phyloP scores from a whole-genome alignment of 1,140 invertebrate species.

The Drosophila navojoa region DNA sequence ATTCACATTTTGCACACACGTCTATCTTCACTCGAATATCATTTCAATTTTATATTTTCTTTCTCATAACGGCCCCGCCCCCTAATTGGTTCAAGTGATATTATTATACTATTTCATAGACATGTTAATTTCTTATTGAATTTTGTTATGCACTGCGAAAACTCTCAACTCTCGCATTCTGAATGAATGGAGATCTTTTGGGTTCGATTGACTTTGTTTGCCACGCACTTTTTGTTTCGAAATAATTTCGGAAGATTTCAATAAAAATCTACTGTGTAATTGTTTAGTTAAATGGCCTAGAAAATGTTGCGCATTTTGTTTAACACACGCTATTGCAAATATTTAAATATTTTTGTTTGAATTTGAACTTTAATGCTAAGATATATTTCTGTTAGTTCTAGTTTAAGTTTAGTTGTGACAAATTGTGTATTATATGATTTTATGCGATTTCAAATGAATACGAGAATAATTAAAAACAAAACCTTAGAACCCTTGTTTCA shows the following conservation, averaged over 20 bases:
- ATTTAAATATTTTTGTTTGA: conserved; percentile 63
- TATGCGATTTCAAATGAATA: conserved; percentile 77
- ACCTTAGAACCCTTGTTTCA: conserved; percentile 42
- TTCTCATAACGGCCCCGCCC: conserved; percentile 12
- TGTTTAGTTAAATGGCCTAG: conserved; percentile 25
- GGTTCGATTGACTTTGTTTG: conserved; percentile 35
- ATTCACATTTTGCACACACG: conserved; percentile 18
- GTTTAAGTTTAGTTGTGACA: conserved; percentile 78
- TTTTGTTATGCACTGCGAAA: conserved; percentile 36
- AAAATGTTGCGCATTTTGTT: conserved; percentile 32
- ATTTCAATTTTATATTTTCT: no score
- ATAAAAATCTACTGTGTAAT: background rate
- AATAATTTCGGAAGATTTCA: conserved; percentile 5
- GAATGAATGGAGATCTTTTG: conserved; percentile 16
- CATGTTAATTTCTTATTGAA: conserved; percentile 25
- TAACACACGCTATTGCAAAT: conserved; percentile 45
- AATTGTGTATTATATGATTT: conserved; percentile 81
- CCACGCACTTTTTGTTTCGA: conserved; percentile 9
- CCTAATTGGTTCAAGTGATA: conserved; percentile 63
- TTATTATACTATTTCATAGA: conserved; percentile 31
- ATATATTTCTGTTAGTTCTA: conserved; percentile 69
- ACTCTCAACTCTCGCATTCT: conserved; percentile 14
- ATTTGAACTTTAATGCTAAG: conserved; percentile 50
- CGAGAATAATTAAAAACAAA: conserved; percentile 68
- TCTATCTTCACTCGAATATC: conserved; percentile 1